Conservation (phyloP, 2,797 vertebrate genomes). For the Spinus pinus region DNA sequence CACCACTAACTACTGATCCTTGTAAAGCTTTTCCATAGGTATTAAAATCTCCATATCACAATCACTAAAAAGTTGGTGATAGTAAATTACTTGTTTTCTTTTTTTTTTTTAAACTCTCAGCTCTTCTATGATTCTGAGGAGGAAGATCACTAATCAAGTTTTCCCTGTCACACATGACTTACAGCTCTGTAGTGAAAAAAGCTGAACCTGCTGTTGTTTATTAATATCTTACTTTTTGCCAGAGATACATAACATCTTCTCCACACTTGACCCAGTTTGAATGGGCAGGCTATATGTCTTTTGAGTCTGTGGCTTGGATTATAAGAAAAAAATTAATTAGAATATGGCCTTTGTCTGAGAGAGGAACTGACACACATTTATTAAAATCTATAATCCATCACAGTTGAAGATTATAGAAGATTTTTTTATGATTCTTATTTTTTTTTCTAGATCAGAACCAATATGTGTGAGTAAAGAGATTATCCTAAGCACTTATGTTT, state of each 20-base stretch:
- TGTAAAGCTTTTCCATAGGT: neutral
- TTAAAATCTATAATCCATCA: slow-evolving; percentile 67
- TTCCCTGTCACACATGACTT: neutral
- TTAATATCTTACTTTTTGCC: slow-evolving; percentile 11
- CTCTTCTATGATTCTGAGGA: neutral
- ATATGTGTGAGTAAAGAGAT: slow-evolving; percentile 70
- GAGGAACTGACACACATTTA: slow-evolving; percentile 63
- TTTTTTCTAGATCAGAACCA: slow-evolving; percentile 37
- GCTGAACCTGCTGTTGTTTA: neutral
- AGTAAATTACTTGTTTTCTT: neutral
- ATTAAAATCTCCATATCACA: neutral
- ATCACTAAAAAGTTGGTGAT: neutral
- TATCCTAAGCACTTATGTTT: slow-evolving; percentile 69
- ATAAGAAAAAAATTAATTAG: slow-evolving; percentile 68
- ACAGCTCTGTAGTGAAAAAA: neutral
- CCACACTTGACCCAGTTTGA: slow-evolving; percentile 63
- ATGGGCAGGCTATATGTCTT: slow-evolving; percentile 14
- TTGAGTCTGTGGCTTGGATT: slow-evolving; percentile 63
- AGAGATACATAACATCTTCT: slow-evolving; percentile 28
- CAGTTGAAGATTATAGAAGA: slow-evolving; percentile 66
- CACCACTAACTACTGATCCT: neutral
- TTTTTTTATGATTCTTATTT: slow-evolving; percentile 62
- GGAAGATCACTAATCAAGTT: neutral
- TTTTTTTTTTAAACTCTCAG: neutral
- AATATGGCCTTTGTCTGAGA: slow-evolving; percentile 64